phyloP scores from a whole-genome alignment of 2,888 invertebrate genomes.

The Eudasyphora cyanicolor region DNA sequence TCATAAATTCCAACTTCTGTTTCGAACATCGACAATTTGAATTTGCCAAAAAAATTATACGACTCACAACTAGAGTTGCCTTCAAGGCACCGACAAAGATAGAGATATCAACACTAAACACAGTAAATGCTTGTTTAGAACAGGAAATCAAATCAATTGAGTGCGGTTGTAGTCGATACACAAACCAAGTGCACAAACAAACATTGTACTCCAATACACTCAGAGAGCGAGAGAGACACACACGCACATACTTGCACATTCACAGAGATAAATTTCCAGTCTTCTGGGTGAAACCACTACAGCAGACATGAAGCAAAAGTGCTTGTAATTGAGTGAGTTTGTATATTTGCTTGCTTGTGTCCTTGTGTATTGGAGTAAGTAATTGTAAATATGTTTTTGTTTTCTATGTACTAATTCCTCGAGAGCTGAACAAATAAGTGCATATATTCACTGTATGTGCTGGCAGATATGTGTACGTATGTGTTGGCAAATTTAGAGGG shows the following conservation, averaged over 20 bases:
- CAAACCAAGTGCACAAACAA: constrained; percentile 42
- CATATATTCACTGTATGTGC: constrained; percentile 17
- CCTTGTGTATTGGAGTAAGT: constrained; percentile 10
- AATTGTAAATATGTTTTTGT: constrained; percentile 33
- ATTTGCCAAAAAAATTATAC: constrained; percentile 41
- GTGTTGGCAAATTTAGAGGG: background rate
- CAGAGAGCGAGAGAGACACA: no score
- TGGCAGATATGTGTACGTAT: no score
- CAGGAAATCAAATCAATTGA: constrained; percentile 67
- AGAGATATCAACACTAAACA: constrained; percentile 34
- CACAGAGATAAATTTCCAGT: background rate
- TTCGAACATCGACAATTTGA: background rate
- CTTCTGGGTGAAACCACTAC: constrained; percentile 13
- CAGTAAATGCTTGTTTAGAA: constrained; percentile 45
- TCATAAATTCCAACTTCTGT: background rate
- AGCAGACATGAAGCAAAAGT: constrained; percentile 19
- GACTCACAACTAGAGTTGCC: background rate
- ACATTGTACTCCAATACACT: background rate
- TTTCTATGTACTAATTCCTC: constrained; percentile 40
- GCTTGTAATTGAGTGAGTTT: background rate
- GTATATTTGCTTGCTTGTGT: constrained; percentile 22
- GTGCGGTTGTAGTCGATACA: constrained; percentile 60
- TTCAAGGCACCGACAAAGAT: background rate
- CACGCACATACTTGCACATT: background rate
- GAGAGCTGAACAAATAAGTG: constrained; percentile 46